Conservation (phyloP, 1,140 invertebrate species). For the Homalodisca vitripennis region DNA sequence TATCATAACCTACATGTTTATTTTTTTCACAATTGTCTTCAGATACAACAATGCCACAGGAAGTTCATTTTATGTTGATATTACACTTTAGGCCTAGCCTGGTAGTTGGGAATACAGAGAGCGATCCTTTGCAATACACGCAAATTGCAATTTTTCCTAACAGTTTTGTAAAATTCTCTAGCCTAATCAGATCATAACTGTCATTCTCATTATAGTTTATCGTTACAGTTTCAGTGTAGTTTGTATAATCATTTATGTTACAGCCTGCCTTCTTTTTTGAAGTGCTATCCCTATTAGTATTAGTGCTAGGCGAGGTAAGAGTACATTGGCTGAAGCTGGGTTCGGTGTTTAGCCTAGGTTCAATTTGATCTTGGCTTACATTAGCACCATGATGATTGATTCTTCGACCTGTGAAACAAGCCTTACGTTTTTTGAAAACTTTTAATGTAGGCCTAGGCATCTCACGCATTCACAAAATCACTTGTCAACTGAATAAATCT, state of each 20-base stretch:
- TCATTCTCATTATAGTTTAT: neutral
- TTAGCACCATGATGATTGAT: neutral
- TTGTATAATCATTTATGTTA: neutral
- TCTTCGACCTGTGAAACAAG: neutral
- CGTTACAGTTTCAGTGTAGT: neutral
- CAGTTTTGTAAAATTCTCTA: neutral
- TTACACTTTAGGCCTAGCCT: neutral
- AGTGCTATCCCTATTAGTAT: neutral
- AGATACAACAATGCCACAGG: neutral
- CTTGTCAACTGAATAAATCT: too few relatives aligned
- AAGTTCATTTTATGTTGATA: neutral
- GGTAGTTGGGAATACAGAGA: neutral
- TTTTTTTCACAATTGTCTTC: neutral
- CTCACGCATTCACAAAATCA: too few relatives aligned
- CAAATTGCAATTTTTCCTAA: neutral
- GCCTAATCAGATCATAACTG: neutral
- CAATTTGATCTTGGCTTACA: too few relatives aligned
- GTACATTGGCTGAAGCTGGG: neutral
- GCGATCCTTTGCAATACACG: neutral
- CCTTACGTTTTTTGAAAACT: neutral
- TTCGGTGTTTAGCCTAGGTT: neutral
- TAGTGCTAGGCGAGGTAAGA: too few relatives aligned
- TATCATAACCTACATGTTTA: neutral
- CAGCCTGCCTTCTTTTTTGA: neutral
- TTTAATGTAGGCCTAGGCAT: neutral